Percentiles rank a stretch among this genome's conserved stretches.
These are phyloP conservation scores for Trissolcus japonicus DNA, from an alignment of 2,888 invertebrate genomes.

Conservation along the genomic window DNA sequence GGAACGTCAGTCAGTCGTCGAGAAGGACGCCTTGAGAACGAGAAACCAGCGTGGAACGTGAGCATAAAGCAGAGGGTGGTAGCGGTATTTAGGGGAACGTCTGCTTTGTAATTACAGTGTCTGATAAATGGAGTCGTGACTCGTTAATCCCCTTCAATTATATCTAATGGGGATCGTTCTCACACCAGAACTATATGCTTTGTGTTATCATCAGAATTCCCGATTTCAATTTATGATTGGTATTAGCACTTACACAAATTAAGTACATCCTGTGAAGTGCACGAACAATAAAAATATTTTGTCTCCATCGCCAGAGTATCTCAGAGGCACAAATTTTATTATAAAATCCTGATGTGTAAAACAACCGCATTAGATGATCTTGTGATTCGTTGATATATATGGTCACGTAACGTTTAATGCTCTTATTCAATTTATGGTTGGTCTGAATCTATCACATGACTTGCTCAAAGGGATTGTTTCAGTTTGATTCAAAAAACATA, in stretches of 20 bases:
- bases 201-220: conserved; percentile 64
- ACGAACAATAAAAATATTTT: not conserved
- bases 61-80: conserved; percentile 54
- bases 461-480: not conserved
- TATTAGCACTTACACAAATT: conserved; percentile 44
- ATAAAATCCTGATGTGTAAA: too few species aligned
- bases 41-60: conserved; percentile 59
- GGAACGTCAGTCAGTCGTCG: conserved; percentile 72
- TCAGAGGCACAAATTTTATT: too few species aligned
- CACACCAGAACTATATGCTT: conserved; percentile 63
- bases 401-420: too few species aligned
- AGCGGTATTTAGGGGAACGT: conserved; percentile 59
- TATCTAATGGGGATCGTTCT: conserved; percentile 69
- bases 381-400: too few species aligned
- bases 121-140: conserved; percentile 75
- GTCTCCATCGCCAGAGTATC: too few species aligned
- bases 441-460: too few species aligned
- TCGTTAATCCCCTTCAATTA: conserved; percentile 75
- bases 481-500: not conserved
- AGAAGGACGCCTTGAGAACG: conserved; percentile 61
- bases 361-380: too few species aligned
- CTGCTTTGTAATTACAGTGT: conserved; percentile 73
- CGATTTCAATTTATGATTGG: conserved; percentile 61
- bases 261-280: conserved; percentile 34
- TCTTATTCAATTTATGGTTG: too few species aligned